Base-by-base conservation (phyloP, 2,888 invertebrate species). In the Sinelater perroti region DNA sequence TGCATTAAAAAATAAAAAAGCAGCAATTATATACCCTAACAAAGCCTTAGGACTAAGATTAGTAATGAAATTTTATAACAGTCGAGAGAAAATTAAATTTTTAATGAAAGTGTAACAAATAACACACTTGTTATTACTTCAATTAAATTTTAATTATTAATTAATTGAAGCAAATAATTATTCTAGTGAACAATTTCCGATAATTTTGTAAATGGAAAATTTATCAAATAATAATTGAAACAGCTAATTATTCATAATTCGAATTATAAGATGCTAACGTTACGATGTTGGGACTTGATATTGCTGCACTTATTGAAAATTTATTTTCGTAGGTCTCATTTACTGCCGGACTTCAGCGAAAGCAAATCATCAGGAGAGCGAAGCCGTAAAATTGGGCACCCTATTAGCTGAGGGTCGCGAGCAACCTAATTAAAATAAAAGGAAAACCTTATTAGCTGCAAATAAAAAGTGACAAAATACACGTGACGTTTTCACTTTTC, bases 401-500 rank as follows among this genome's bases (percentile, higher is more conserved):
- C 35, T 38, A 38, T 42, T 53, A 58, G 56, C 47, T 57, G 55
- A 60, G 60, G 56, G 59, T 56, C 44, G 38, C 45, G 50, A 60
- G 44, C 42, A 47, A 35, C 24, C 38, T 46, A 60, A 60, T 60
- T 60, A 56, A 58, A 52, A 52, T 52, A 45, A 46, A 59, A 55
- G 36, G 60, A 51, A 55, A 56, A 56, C 31, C 60, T 56, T 40
- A 51, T 60, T 60, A 60, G 40, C 56, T 31, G 38, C 31, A 8
- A 61, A 57, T 57, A 57, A 61, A 61, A 61, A 61, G 61, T 61
- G 61, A 61, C 58, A 60, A 57, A 58, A 57, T 54, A 58, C 57
- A 50, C 36, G 51, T 35, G 35, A 36, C 53, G 57, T 64, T 64
- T 64, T 64, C 64, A 64, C 64, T 64, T 64, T 64, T 62, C 40